Percentiles rank a stretch among this genome's conserved stretches.
These are phyloP conservation scores for Micrasema minimum DNA, from an alignment of 1,140 invertebrate genomes.

Conservation along the genomic window DNA sequence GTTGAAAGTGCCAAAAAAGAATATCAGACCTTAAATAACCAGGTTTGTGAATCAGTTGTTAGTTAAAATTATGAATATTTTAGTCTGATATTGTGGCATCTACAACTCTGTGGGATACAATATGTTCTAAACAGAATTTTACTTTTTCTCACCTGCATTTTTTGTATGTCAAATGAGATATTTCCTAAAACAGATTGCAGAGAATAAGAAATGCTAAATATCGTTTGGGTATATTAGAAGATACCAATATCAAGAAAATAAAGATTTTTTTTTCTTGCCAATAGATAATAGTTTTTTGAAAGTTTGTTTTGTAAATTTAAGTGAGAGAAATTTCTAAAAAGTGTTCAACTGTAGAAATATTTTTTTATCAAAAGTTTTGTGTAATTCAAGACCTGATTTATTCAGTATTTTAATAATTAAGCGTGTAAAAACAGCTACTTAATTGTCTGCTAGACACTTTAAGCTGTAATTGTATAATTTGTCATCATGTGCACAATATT, in stretches of 20 bases:
- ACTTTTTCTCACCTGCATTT: too few relatives aligned
- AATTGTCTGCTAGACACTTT: not conserved
- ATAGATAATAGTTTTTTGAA: not conserved
- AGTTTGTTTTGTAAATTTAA: not conserved
- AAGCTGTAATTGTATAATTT: too few relatives aligned
- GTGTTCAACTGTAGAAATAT: slow-evolving; percentile 20
- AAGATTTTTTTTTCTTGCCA: slow-evolving; percentile 17
- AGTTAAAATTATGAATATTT: slow-evolving; percentile 3
- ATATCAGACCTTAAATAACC: not conserved
- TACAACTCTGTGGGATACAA: slow-evolving; percentile 9
- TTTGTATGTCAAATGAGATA: too few relatives aligned
- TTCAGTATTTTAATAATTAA: slow-evolving; percentile 22
- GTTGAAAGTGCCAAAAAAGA: slow-evolving; percentile 29
- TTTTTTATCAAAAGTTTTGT: slow-evolving; percentile 7
- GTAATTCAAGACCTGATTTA: slow-evolving; percentile 4
- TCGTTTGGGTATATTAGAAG: too few relatives aligned
- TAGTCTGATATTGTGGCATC: slow-evolving; percentile 8
- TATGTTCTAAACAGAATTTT: not conserved
- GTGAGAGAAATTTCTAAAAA: slow-evolving; percentile 23
- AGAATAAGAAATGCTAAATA: too few relatives aligned
- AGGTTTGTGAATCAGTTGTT: not conserved
- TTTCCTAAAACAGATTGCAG: too few relatives aligned
- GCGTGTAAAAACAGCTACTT: too few relatives aligned
- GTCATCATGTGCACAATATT: too few relatives aligned
- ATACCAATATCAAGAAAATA: too few relatives aligned